Conservation (phyloP, 2,113 vertebrate genomes). For the Athene cunicularia region DNA sequence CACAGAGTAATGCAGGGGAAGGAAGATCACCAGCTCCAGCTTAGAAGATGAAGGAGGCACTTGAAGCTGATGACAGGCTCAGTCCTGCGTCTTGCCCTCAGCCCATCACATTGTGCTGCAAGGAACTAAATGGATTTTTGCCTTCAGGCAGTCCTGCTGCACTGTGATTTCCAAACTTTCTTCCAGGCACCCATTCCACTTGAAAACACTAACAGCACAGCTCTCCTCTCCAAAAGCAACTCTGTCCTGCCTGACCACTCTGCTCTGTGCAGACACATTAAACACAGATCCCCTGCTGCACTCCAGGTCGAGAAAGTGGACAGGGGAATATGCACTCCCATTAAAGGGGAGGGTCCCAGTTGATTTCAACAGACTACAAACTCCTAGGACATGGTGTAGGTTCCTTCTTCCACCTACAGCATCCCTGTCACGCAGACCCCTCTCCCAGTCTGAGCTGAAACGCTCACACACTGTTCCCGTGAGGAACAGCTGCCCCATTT, state of each 20-base stretch:
- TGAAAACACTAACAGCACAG: not conserved
- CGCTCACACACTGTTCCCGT: accelerated
- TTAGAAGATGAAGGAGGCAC: not conserved
- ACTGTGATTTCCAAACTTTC: not conserved
- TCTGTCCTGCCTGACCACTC: not conserved
- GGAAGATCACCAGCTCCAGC: not conserved
- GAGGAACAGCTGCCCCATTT: not conserved
- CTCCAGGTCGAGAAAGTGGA: not conserved
- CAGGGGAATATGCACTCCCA: not conserved
- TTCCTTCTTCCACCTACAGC: not conserved
- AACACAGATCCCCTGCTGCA: not conserved
- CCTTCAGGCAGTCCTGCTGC: not conserved
- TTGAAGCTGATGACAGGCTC: no score
- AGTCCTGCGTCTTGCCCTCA: not conserved
- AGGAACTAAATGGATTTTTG: not conserved
- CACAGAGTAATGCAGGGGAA: not conserved
- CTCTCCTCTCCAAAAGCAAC: not conserved
- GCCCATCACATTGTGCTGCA: not conserved
- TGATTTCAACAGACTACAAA: not conserved
- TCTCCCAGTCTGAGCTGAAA: not conserved
- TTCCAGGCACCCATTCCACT: not conserved
- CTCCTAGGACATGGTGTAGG: not conserved
- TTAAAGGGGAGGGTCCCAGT: not conserved
- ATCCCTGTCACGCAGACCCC: not conserved
- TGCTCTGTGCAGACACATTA: not conserved